Percentiles rank a stretch among this genome's conserved stretches.
These are phyloP conservation scores for Pygocentrus nattereri DNA, from an alignment of 2,797 vertebrate species.

Conservation along the genomic window DNA sequence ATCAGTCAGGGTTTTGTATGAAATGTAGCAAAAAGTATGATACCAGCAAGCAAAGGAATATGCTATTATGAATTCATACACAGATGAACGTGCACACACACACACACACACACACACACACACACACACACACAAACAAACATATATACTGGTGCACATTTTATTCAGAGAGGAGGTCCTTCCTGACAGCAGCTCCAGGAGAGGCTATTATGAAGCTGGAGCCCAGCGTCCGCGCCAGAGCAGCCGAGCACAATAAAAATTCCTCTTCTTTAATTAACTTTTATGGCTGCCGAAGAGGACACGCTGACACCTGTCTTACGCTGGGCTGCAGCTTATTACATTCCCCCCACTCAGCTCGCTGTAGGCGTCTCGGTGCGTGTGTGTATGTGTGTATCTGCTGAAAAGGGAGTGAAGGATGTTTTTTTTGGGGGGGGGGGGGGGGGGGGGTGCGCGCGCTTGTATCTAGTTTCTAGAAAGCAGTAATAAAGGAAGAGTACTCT, in stretches of 20 bases:
- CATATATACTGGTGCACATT: constrained; percentile 56
- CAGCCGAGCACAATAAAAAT: constrained; percentile 73
- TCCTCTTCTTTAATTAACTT: constrained; percentile 81
- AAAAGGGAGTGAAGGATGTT: constrained; percentile 17
- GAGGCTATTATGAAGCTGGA: constrained; percentile 70
- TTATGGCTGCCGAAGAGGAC: constrained; percentile 74
- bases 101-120: constrained; percentile 32
- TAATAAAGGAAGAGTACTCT: constrained; percentile 1
- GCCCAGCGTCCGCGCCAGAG: constrained; percentile 60
- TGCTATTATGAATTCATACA: constrained; percentile 19
- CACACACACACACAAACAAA: constrained; percentile 41
- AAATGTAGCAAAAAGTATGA: not conserved
- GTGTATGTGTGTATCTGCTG: constrained; percentile 26
- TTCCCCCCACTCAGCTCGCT: constrained; percentile 45
- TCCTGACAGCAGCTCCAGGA: constrained; percentile 70
- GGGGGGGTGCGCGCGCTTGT: not conserved
- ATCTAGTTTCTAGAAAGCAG: constrained; percentile 8
- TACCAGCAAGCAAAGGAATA: not conserved
- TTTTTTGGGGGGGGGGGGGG: not conserved
- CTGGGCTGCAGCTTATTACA: constrained; percentile 65
- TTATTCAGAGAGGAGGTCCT: constrained; percentile 63
- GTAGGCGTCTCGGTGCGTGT: constrained; percentile 36
- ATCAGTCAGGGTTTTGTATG: not conserved
- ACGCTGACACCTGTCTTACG: constrained; percentile 74
- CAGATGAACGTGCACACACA: constrained; percentile 14